Evolutionary conservation across 2,888 invertebrate species (phyloP).

Genomic region (Cosmopolites sordidus): DNA sequence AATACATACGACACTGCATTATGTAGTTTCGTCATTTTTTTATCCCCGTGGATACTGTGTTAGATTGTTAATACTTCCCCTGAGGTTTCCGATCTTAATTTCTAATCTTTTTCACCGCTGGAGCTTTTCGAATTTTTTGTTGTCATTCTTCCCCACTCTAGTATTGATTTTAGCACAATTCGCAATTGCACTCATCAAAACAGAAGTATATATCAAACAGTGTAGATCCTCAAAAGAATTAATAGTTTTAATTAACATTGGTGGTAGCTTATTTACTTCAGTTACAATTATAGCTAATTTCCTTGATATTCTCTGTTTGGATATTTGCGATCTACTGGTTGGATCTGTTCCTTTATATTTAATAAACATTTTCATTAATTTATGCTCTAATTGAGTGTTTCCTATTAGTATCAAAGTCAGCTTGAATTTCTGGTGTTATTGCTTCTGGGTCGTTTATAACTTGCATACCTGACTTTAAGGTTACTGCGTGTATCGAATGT

Average conservation of each 20-base stretch:
- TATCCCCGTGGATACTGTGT: background rate
- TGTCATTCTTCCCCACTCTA: no score
- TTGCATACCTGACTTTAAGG: no score
- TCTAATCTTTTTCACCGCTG: background rate
- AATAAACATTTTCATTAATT: background rate
- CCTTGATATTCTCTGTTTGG: background rate
- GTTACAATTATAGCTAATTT: background rate
- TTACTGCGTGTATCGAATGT: no score
- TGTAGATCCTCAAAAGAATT: background rate
- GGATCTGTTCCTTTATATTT: background rate
- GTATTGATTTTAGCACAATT: background rate
- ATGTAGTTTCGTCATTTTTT: background rate
- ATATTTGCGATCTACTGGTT: background rate
- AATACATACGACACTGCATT: background rate
- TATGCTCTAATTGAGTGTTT: background rate
- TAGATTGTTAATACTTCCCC: background rate
- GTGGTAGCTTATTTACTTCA: background rate
- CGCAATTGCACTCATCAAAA: background rate
- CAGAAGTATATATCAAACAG: background rate
- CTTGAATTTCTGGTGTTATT: no score
- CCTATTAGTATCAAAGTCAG: no score
- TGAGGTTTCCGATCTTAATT: background rate
- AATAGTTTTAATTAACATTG: background rate
- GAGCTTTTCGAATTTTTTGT: no score
- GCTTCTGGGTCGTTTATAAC: no score